Evolutionary conservation across 2,113 vertebrate species (phyloP), one percentile per base, ranked within the genome.

Genomic region (Beaufortia kweichowensis): DNA sequence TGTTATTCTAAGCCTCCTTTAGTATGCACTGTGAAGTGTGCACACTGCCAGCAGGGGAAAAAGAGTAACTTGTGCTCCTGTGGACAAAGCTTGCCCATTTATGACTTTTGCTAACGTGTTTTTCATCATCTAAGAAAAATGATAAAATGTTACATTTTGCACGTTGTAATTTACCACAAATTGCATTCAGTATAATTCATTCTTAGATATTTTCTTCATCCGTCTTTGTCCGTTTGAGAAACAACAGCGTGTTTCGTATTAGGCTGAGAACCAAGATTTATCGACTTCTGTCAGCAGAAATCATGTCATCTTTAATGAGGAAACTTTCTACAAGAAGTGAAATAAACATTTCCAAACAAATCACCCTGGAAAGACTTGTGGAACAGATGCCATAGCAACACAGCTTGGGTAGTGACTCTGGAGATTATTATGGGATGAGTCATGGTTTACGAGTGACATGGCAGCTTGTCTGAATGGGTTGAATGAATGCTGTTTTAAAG

Each of bases 371-470:
- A 69, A 86, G 75, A 75, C 86, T 90, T 88, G 91, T 89, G 88
- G 87, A 82, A 82, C 48, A 60, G 88, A 81, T 88, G 83, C 89
- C 88, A 90, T 91, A 87, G 86, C 84, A 90, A 91, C 90, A 11
- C 82, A 74, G 82, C 84, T 81, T 84, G 87, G 87, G 88, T 85
- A 85, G 88, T 84, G 86, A 82, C 84, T 84, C 70, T 82, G 85
- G 73, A 78, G 85, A 91, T 88, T 88, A 89, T 90, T 89, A 88
- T 88, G 87, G 89, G 90, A 83, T 90, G 91, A 91, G 84, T 90
- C 89, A 89, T 88, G 67, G 55, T 69, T 61, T n/a, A 48, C 46
- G 31, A 69, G 63, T 74, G 77, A 79, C 77, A 66, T 33, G 50
- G 56, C 43, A 39, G 61, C 55, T 35, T 66, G 70, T 76, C 76